Evolutionary conservation across 2,113 vertebrate species (phyloP).

Genomic region (Dromiciops gliroides): DNA sequence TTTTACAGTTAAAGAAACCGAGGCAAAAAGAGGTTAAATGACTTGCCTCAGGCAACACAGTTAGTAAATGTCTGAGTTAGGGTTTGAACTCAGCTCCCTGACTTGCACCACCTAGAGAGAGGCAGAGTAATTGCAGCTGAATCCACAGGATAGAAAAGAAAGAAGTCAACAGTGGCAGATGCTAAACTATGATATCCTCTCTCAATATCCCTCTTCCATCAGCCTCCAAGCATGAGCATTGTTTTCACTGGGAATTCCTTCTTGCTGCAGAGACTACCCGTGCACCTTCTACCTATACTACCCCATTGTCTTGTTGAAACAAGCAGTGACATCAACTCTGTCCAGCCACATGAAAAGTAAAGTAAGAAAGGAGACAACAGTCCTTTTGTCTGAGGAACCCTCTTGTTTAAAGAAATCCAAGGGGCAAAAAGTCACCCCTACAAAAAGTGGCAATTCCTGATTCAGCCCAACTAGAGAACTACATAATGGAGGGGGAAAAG

Average conservation of each 20-base stretch:
- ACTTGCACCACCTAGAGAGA: not conserved
- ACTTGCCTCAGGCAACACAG: not conserved
- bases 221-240: not conserved
- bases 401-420: not conserved
- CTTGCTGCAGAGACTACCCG: not conserved
- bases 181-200: not conserved
- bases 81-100: not conserved
- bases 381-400: not conserved
- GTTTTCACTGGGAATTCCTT: not conserved
- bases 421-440: not conserved
- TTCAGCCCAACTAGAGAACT: not conserved
- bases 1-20: not conserved
- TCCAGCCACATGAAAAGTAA: not conserved
- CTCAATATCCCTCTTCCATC: not conserved
- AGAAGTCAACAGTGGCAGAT: not conserved
- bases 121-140: not conserved
- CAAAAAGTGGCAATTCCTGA: not conserved
- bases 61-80: not conserved
- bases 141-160: not conserved
- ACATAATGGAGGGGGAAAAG: not conserved
- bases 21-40: not conserved
- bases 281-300: not conserved
- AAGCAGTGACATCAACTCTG: not conserved
- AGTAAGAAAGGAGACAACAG: not conserved
- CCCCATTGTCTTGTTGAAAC: not conserved